Base-by-base conservation (phyloP, 2,888 invertebrate genomes). In the Cheilosia vulpina region DNA sequence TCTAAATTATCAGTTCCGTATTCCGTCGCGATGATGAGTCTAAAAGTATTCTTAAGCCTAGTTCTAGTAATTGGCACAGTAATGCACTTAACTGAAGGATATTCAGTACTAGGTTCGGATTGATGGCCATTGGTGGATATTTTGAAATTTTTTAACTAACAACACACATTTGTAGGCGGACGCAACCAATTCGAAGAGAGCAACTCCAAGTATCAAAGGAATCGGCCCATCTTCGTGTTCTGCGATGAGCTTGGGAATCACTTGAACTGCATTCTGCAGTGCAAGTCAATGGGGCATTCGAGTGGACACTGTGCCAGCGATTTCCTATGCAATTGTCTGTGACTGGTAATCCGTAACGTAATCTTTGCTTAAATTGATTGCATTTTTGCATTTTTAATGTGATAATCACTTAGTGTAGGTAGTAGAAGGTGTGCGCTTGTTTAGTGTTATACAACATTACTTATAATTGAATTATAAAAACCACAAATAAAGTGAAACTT, bases 231-330 rank as follows among this genome's bases (percentile, higher is more conserved):
- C 15, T 88, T 88, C 52, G 68, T 88, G 31, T 87, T 88, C 27
- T 89, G 89, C 63, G 89, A 89, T 85, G 88, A 89, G 68, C 87
- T 89, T n/a, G 89, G 89, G 75, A 89, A 88, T 69, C 89, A 89
- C 65, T 88, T 88, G 31, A 89, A 88, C 66, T 89, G 89, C 63
- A 88, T 89, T 69, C 81, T 89, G 27, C 87, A 85, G 47, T 89
- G 89, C 31, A 89, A 88, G 68, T 87, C 87, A 43, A 73, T 89
- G 80, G 89, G 89, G 1, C 87, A 88, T 57, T 81, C 71, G 45
- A 87, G 83, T 11, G 89, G 89, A 9, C 85, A 88, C 66, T 89
- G 89, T 71, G 87, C 87, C 9, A 88, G 89, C 50, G 89, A 89
- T 87, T 89, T 88, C 50, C 87, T 87, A 50, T 89, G 89, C 79